Evolutionary conservation across 2,888 invertebrate genomes (phyloP).

Genomic region (Drosophila prostipennis): DNA sequence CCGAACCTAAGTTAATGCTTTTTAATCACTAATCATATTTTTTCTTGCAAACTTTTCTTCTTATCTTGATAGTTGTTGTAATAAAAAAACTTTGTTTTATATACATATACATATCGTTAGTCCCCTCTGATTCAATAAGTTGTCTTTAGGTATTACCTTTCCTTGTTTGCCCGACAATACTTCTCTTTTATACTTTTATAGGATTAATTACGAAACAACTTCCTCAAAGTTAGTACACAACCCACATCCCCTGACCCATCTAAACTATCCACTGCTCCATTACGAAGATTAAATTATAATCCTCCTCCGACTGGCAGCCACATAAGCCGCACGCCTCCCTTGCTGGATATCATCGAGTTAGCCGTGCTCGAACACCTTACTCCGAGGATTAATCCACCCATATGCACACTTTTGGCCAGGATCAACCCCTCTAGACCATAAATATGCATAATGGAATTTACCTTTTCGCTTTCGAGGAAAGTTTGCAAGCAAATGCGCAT

Average conservation of each 20-base stretch:
- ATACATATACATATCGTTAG: too few species aligned
- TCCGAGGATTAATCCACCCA: conserved; percentile 23
- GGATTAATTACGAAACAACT: conserved; percentile 18
- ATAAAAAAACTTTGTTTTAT: too few species aligned
- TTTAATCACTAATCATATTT: too few species aligned
- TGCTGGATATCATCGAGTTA: conserved; percentile 26
- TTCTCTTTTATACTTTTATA: background rate
- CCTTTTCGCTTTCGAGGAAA: conserved; percentile 67
- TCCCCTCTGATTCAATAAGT: background rate
- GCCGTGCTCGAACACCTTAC: conserved; percentile 42
- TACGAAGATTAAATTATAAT: conserved; percentile 43
- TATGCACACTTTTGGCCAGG: conserved; percentile 20
- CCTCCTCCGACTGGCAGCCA: conserved; percentile 14
- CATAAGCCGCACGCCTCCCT: conserved; percentile 9
- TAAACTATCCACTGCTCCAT: conserved; percentile 25
- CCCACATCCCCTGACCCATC: background rate
- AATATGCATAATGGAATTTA: conserved; percentile 77
- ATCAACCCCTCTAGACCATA: conserved; percentile 51
- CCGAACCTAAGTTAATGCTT: too few species aligned
- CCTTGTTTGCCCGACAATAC: background rate
- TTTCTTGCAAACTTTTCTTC: too few species aligned
- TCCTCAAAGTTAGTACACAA: conserved; percentile 1
- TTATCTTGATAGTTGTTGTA: too few species aligned
- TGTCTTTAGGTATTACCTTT: background rate
- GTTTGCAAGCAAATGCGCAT: conserved; percentile 78